A percentile compares a stretch with the other conserved stretches of the same genome.
phyloP scores from a whole-genome alignment of 2,888 invertebrate genomes.

The Acleris laterana region DNA sequence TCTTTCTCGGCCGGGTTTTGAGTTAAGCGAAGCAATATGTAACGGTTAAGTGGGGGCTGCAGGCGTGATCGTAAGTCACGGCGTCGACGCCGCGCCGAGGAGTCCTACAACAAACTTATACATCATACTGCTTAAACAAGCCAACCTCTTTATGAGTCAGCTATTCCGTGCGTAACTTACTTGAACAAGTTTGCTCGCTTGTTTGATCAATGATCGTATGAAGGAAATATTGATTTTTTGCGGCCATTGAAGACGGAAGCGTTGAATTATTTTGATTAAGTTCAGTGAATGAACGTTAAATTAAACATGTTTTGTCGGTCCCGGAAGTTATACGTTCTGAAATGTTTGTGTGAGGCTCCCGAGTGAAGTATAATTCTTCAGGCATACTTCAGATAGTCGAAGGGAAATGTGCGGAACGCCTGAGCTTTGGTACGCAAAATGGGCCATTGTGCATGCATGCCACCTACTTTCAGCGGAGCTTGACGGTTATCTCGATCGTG shows the following conservation, averaged over 20 bases:
- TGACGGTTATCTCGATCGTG: slow-evolving; percentile 35
- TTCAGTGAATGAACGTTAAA: slow-evolving; percentile 2
- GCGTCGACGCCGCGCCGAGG: slow-evolving; percentile 55
- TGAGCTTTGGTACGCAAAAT: slow-evolving; percentile 27
- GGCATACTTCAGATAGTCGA: slow-evolving; percentile 27
- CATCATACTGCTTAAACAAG: slow-evolving; percentile 63
- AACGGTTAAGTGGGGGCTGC: slow-evolving; percentile 71
- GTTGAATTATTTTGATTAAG: slow-evolving; percentile 16
- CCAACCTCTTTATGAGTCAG: slow-evolving; percentile 46
- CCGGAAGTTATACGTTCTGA: neutral
- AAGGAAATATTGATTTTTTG: slow-evolving; percentile 30
- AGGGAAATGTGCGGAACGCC: slow-evolving; percentile 23
- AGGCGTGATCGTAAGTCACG: slow-evolving; percentile 68
- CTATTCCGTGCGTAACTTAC: slow-evolving; percentile 32
- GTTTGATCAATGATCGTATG: slow-evolving; percentile 44
- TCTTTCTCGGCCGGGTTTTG: slow-evolving; percentile 64
- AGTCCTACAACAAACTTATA: slow-evolving; percentile 56
- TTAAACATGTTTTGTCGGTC: slow-evolving; percentile 5
- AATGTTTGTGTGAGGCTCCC: slow-evolving; percentile 12
- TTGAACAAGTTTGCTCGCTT: slow-evolving; percentile 36
- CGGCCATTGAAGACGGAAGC: slow-evolving; percentile 11
- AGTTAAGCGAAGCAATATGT: slow-evolving; percentile 74
- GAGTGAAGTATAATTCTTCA: slow-evolving; percentile 26
- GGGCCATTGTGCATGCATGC: slow-evolving; percentile 31
- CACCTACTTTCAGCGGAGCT: slow-evolving; percentile 29